Evolutionary conservation across 2,113 vertebrate species (phyloP).

Genomic region (Jacana jacana): DNA sequence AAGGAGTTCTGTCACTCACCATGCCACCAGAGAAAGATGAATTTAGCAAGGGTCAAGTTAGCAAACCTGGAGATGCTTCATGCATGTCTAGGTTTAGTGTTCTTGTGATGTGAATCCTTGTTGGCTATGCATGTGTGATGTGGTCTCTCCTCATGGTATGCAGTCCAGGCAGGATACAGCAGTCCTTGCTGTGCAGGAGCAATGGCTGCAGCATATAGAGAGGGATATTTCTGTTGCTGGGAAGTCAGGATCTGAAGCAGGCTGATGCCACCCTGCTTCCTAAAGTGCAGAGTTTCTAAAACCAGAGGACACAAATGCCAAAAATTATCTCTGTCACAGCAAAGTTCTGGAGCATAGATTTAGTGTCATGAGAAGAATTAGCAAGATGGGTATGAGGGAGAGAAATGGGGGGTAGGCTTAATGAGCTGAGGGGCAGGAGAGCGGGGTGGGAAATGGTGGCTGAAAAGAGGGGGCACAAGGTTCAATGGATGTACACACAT

Average conservation of each 20-base stretch:
- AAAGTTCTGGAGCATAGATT: background rate
- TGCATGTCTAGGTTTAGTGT: background rate
- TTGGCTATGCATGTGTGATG: background rate
- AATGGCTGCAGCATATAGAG: background rate
- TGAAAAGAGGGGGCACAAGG: background rate
- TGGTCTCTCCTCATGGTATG: background rate
- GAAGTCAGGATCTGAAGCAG: background rate
- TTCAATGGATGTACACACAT: too few relatives aligned
- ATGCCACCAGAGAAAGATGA: background rate
- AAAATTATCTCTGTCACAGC: background rate
- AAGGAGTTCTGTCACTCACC: background rate
- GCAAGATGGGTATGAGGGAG: background rate
- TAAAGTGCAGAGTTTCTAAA: background rate
- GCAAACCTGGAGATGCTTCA: background rate
- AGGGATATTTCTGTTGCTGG: background rate
- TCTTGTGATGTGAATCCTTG: background rate
- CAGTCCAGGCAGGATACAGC: background rate
- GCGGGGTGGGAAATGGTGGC: background rate
- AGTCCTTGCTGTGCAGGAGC: background rate
- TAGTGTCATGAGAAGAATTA: background rate
- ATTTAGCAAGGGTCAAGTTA: background rate
- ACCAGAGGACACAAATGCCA: background rate
- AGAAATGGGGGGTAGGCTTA: background rate
- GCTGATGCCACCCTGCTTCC: background rate
- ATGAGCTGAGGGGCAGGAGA: background rate